Evolutionary conservation across 2,113 vertebrate species (phyloP), one percentile per base, ranked within the genome.

Genomic region (Pontoporia blainvillei): DNA sequence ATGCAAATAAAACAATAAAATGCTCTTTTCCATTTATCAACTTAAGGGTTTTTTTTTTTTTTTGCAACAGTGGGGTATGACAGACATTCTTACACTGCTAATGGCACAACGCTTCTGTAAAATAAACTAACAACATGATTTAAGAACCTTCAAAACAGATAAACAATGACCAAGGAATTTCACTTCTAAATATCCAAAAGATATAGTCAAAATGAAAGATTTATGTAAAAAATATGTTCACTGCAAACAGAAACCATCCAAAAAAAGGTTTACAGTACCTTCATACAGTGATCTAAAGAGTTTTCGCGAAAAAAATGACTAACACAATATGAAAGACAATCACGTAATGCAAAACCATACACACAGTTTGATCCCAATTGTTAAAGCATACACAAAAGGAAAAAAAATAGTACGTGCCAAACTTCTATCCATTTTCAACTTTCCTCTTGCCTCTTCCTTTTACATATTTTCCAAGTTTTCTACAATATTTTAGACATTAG

Each of bases 211-310:
- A 71, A 78, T 31, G 0, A 90, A 92, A 89, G 14, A 75, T 61
- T 41, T 66, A 92, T 41, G 39, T 54, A 29, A 44, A 93, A 95
- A 82, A 69, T 79, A 59, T 25, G 27, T 67, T 91, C 52, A 75
- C n/a, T 67, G 31, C n/a, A 88, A 81, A 31, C 31, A 91, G 64
- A 96, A 94, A 75, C 41, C 64, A 97, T 6, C n/a, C 76, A 52
- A 67, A 94, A 93, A 52, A 9, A 93, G 34, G 54, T 49, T 72
- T 27, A 6, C 1, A 36, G 12, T n/a, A 67, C 20, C 15, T 54
- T 61, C 39, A 79, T 41, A 64, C n/a, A 86, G 90, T 67, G 17
- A 79, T 62, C 69, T 61, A 49, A 49, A 49, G 21, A 92, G 44
- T 61, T 69, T 83, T 49, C 61, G 41, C 54, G 13, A 75, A 72